Percentiles rank a stretch among this genome's conserved stretches.
Evolutionary conservation across 2,113 vertebrate species (phyloP).

Genomic region (Polypterus senegalus): DNA sequence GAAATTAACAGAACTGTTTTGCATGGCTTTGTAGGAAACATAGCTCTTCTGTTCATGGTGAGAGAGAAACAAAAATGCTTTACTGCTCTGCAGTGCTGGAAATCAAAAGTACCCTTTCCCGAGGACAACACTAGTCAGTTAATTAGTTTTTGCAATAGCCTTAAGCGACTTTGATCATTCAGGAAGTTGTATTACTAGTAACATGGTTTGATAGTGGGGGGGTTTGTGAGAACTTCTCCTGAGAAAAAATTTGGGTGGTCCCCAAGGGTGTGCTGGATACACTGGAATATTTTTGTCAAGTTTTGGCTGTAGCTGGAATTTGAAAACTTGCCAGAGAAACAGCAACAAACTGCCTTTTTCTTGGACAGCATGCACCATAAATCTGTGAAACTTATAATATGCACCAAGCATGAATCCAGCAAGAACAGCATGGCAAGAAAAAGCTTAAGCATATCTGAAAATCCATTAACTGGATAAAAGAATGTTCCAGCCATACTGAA

Average conservation of each 20-base stretch:
- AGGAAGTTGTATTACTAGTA: not conserved
- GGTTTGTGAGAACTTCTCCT: constrained; percentile 16
- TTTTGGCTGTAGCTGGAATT: not conserved
- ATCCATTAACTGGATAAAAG: not conserved
- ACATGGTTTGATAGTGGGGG: constrained; percentile 18
- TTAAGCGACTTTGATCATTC: not conserved
- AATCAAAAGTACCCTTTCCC: too few relatives aligned
- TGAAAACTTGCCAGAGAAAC: constrained; percentile 4
- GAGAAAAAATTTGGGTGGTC: constrained; percentile 1
- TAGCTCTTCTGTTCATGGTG: too few relatives aligned
- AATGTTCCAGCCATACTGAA: not conserved
- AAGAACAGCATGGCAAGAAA: not conserved
- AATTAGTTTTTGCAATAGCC: constrained; percentile 11
- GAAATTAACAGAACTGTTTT: too few relatives aligned
- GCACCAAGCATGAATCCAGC: not conserved
- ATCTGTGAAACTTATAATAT: constrained; percentile 3
- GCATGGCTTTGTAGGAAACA: too few relatives aligned
- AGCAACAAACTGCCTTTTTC: constrained; percentile 1
- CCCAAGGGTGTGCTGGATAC: not conserved
- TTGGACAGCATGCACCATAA: not conserved
- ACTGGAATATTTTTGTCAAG: constrained; percentile 12
- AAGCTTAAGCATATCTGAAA: not conserved
- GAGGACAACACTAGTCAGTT: not conserved
- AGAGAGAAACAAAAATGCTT: too few relatives aligned
- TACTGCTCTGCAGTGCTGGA: too few relatives aligned